Evolutionary conservation across 1,140 invertebrate species (phyloP), one percentile per base, ranked within the genome.

Genomic region (Drosophila sucinea): DNA sequence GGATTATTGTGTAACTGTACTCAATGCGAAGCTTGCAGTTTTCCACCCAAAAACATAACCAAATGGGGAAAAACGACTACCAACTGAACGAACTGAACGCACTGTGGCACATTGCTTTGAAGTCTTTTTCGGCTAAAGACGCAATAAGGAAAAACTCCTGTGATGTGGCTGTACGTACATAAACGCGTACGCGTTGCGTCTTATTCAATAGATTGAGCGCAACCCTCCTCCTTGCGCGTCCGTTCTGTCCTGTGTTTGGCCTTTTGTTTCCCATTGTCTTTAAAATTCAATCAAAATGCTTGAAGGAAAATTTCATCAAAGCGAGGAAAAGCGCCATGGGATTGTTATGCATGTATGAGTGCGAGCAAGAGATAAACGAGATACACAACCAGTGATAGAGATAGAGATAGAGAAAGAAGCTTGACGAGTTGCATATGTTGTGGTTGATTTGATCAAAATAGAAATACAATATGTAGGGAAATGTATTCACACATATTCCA

Each of bases 131-230:
- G 6, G 7, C 23, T 51, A 82, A 80, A 81, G 83, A 87, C 83
- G 83, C 83, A 87, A 83, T 79, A 83, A 60, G 66, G 73, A 75
- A 87, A 56, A 87, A 87, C 84, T 89, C 44, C 44, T 51, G 44
- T 51, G 44, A 51, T 51, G 44, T 51, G 44, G 44, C 44, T 51
- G 35, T 38, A 38, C 35, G 17, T 17, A 17, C 17, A 17, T 17
- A 17, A 17, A 17, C 35, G 83, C 83, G 82, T 68, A 4, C 38
- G 2, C 63, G 27, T 7, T 29, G 60, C 41, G 63, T 38, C 61
- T 38, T 35, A 38, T 74, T 68, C 77, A 79, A 77, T 35, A 35
- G 56, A 58, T 58, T 35, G 30, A 77, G 58, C 82, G 17, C 44
- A 87, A 86, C 83, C 83, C 83, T 71, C 64, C 44, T 74, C 35